Conservation (phyloP, 2,888 invertebrate genomes). For the Ferrisia virgata region DNA sequence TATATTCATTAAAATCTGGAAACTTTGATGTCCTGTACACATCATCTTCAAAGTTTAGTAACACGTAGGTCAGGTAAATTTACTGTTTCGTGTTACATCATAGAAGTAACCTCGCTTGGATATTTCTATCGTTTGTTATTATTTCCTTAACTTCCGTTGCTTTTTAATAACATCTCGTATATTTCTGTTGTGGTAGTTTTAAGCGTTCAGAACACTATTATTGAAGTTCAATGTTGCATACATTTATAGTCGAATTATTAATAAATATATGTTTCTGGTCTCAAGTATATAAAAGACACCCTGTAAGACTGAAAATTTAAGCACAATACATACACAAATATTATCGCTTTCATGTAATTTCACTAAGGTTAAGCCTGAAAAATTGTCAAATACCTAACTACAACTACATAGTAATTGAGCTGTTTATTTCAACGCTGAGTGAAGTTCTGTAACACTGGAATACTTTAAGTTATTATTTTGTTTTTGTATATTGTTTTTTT, state of each 20-base stretch:
- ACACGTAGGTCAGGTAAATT: too few species aligned
- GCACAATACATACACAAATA: background rate
- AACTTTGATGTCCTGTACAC: too few species aligned
- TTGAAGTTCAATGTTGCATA: background rate
- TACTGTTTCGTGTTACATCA: too few species aligned
- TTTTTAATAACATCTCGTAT: too few species aligned
- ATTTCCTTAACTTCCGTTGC: too few species aligned
- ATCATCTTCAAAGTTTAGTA: too few species aligned
- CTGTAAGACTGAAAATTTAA: conserved; percentile 19
- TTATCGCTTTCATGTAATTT: background rate
- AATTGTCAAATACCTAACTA: too few species aligned
- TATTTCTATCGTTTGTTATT: too few species aligned
- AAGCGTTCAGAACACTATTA: background rate
- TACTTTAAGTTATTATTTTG: background rate
- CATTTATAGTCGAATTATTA: background rate
- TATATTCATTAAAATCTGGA: too few species aligned
- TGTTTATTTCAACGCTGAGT: too few species aligned
- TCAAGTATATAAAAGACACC: conserved; percentile 31
- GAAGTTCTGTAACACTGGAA: background rate
- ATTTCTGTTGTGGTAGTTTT: conserved; percentile 23
- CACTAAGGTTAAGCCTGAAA: background rate
- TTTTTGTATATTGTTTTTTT: background rate
- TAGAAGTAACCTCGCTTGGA: too few species aligned
- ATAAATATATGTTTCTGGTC: background rate
- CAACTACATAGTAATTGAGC: too few species aligned